These are phyloP conservation scores for Salvator merianae DNA, from an alignment of 2,113 vertebrate genomes.

Conservation along the genomic window DNA sequence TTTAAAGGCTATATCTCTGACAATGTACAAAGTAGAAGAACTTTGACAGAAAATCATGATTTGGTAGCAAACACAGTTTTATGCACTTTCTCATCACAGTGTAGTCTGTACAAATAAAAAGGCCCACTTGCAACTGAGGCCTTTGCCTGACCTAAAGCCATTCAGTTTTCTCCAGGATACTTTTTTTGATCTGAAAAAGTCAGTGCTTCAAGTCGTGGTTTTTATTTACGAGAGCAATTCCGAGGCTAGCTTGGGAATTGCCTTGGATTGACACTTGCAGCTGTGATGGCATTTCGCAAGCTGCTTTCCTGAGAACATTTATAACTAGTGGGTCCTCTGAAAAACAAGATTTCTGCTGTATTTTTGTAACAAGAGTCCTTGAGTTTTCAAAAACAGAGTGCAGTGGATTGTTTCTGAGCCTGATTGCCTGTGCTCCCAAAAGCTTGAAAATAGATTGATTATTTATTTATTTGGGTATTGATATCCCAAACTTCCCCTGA, in stretches of 20 bases:
- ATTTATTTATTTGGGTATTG: too few species aligned
- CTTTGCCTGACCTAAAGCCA: slow-evolving; percentile 61
- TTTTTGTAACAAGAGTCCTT: slow-evolving; percentile 61
- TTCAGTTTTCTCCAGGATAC: slow-evolving; percentile 59
- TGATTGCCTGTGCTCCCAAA: slow-evolving; percentile 47
- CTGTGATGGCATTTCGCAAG: slow-evolving; percentile 60
- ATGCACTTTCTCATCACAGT: slow-evolving; percentile 24
- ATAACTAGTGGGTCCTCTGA: slow-evolving; percentile 59
- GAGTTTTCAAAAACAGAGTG: slow-evolving; percentile 50
- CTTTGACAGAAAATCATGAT: slow-evolving; percentile 16
- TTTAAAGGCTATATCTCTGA: slow-evolving; percentile 36
- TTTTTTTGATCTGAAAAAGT: slow-evolving; percentile 73
- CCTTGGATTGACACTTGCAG: slow-evolving; percentile 53
- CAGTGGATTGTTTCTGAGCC: slow-evolving; percentile 44
- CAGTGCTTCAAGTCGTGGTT: slow-evolving; percentile 67
- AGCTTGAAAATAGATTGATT: neutral
- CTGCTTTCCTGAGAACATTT: slow-evolving; percentile 50
- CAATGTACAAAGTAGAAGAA: slow-evolving; percentile 32
- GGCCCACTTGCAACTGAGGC: slow-evolving; percentile 40
- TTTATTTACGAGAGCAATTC: slow-evolving; percentile 65
- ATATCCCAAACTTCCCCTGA: too few species aligned
- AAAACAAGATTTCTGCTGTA: slow-evolving; percentile 45
- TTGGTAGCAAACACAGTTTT: neutral
- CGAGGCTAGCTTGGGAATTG: slow-evolving; percentile 29
- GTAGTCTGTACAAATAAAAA: slow-evolving; percentile 65